phyloP scores from a whole-genome alignment of 1,140 invertebrate genomes.

The Drosophila triauraria region DNA sequence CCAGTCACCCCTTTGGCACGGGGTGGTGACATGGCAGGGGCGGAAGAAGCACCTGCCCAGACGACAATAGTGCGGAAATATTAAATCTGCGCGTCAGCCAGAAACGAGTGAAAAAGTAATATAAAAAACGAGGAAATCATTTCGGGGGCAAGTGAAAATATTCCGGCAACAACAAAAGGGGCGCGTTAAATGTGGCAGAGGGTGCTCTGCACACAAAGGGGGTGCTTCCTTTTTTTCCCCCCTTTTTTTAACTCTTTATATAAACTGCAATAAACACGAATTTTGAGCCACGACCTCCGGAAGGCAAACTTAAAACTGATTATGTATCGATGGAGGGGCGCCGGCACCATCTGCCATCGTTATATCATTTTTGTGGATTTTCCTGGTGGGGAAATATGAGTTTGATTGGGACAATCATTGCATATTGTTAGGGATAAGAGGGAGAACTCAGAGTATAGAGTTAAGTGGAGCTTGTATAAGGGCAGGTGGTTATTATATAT shows the following conservation, averaged over 20 bases:
- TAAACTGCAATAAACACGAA: constrained; percentile 49
- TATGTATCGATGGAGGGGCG: constrained; percentile 19
- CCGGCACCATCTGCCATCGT: constrained; percentile 14
- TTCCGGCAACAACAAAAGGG: constrained; percentile 19
- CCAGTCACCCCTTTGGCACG: background rate
- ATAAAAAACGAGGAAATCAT: constrained; percentile 11
- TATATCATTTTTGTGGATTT: constrained; percentile 12
- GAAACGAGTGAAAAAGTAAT: constrained; percentile 12
- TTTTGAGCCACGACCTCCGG: constrained; percentile 2
- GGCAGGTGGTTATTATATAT: background rate
- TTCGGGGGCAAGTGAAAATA: constrained; percentile 29
- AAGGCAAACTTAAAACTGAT: constrained; percentile 44
- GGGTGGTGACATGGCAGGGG: too few species aligned
- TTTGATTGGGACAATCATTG: constrained; percentile 32
- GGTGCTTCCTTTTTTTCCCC: too few species aligned
- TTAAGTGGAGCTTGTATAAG: background rate
- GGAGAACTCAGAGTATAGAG: too few species aligned
- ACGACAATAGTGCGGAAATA: constrained; percentile 61
- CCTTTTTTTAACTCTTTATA: constrained; percentile 21
- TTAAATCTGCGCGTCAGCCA: constrained; percentile 56
- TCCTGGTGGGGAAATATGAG: constrained; percentile 23
- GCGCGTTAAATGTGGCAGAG: constrained; percentile 2
- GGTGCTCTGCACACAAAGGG: too few species aligned
- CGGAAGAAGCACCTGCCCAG: constrained; percentile 4
- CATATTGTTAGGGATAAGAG: background rate